Evolutionary conservation across 2,113 vertebrate genomes (phyloP), one percentile per base, ranked within the genome.

Genomic region (Pseudorhombus dupliciocellatus): DNA sequence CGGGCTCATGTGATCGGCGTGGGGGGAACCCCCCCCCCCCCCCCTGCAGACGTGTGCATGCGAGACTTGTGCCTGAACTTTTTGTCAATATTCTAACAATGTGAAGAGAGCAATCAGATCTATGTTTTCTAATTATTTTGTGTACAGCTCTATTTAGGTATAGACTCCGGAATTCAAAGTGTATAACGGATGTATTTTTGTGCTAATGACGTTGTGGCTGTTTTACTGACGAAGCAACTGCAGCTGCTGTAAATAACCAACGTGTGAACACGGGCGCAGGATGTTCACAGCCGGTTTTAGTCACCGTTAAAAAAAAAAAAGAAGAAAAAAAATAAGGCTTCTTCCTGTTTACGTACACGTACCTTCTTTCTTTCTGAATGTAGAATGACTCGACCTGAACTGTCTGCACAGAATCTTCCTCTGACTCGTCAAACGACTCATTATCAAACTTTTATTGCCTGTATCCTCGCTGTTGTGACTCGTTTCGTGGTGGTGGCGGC

Each of bases 71-170:
- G 91, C 92, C 88, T 92, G 84, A 90, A 84, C 69, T 67, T 87
- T 87, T 81, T 83, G 66, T 66, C 52, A 53, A 64, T 67, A 70
- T 61, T 71, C 56, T 76, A 63, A 81, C 48, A 67, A 82, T 81
- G 83, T 90, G 84, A 83, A 84, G 81, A 62, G 37, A 86, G 71
- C 55, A 82, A 73, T 71, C 63, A 58, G 63, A 84, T 80, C 28
- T 87, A 53, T 75, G 79, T 92, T 91, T 91, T 93, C 66, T 90
- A 91, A 85, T 74, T 57, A 76, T 67, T 88, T 91, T 84, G 69
- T 91, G 87, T 87, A 84, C 53, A 83, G 75, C 68, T 90, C 75
- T 87, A 83, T 92, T 87, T 85, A 89, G 84, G 59, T 90, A 14
- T 12, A 88, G 83, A 72, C 7, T 50, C 56, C 8, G 30, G 18